Evolutionary conservation across 2,113 vertebrate species (phyloP), one percentile per base, ranked within the genome.

Genomic region (Pseudopipra pipra): DNA sequence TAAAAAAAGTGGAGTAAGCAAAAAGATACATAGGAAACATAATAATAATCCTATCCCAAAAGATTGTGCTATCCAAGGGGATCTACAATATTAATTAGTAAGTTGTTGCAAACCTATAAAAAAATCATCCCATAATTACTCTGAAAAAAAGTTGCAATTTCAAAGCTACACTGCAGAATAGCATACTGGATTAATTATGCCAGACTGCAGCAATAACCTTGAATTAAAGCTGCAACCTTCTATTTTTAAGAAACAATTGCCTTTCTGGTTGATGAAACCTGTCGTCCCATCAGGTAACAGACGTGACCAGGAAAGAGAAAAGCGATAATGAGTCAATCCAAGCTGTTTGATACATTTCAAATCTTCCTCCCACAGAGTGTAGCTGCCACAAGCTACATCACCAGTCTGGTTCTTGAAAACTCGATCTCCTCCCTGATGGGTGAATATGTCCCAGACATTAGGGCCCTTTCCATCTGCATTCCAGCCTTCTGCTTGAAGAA

Each of bases 271-370:
- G 98, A 99, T 97, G 94, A 98, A 97, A 97, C 96, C 95, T 95
- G 97, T 99, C 93, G 98, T 99, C 97, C 99, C 99, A 97, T 99
- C 98, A 96, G 99, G 99, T 98, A 99, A 98, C 96, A 99, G 98
- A 97, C 99, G 98, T 97, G 99, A 98, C 99, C 99, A 99, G 97
- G 99, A 99, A 98, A 99, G 94, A 97, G 99, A 99, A 96, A 99
- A 98, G 96, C 98, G 98, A 97, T 99, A 99, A 98, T 99, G 99
- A 85, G 98, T 99, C 97, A 99, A 98, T 97, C 99, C 99, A 96
- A 99, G 98, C 98, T 99, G 98, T 97, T 97, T 98, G 98, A 99
- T 98, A 97, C 99, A 99, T 98, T 98, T 98, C 98, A 99, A 98
- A 98, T 99, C 99, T 98, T 99, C 98, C 90, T 99, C 98, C 99